Base-by-base conservation (phyloP, 1,140 invertebrate species). In the Tetranychus urticae region DNA sequence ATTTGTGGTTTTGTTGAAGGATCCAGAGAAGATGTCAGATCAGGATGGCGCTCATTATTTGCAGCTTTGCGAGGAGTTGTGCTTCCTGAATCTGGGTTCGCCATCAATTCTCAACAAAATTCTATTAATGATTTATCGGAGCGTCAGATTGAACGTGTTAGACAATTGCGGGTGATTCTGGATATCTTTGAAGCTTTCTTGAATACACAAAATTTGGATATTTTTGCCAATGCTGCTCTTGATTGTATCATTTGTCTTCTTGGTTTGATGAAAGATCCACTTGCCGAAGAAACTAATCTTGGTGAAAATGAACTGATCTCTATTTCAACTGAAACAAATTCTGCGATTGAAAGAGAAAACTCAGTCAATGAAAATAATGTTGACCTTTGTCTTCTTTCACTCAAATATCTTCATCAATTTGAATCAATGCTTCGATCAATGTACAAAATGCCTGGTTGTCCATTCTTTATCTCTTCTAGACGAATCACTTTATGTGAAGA, bases 1-100 rank as follows among this genome's bases (percentile, higher is more conserved):
- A 83, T 93, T 34, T 93, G 88, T 72, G 88, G 92, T 73, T 88
- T 92, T 69, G 89, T 94, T 0, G 90, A 94, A 74, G 86, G 86
- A 0, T 89, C 88, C 70, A 79, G 85, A 67, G 83, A 82, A 23
- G 88, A 94, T 74, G 91, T 93, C 23, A 79, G 84, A 66, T 92
- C 88, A 0, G 90, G 88, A 0, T 94, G 90, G 90, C 74, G 88
- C 55, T 87, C 90, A 1, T 72, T 93, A 2, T 94, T 94, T 70
- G 86, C 86, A 6, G 88, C 88, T 3, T 70, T 94, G 5, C 77
- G 87, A 36, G 87, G 86, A 36, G 86, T 89, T 0, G 72, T 72
- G 58, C 70, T 75, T 56, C 63, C 66, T 14, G 39, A 42, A 42
- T 42, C 39, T 5, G 10, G 39, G 1, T 14, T 31, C 3, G 36